Evolutionary conservation across 2,113 vertebrate genomes (phyloP).

Genomic region (Rhombomys opimus): DNA sequence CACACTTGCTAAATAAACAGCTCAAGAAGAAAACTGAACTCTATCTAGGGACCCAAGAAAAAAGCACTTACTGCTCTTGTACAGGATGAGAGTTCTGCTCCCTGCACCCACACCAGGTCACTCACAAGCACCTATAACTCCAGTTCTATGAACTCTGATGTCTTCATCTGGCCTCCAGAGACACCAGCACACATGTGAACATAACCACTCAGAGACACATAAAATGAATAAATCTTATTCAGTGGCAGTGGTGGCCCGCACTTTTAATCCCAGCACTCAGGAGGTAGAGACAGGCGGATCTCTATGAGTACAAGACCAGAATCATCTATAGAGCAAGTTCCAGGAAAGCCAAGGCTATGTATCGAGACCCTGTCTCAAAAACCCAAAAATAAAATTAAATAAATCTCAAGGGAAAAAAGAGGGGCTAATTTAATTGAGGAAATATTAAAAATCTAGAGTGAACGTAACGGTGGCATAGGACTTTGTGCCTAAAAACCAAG

Average conservation of each 20-base stretch:
- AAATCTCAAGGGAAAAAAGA: background rate
- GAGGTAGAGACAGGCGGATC: no score
- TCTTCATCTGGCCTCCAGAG: background rate
- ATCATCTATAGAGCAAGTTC: no score
- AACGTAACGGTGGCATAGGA: background rate
- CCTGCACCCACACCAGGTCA: background rate
- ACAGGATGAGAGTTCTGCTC: background rate
- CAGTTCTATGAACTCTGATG: background rate
- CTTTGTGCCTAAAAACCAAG: background rate
- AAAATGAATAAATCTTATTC: no score
- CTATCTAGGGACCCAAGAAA: background rate
- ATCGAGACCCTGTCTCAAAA: no score
- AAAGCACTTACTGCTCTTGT: background rate
- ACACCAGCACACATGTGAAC: background rate
- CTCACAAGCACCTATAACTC: background rate
- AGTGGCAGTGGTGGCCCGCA: no score
- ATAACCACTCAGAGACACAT: background rate
- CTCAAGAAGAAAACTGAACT: background rate
- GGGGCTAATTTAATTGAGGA: background rate
- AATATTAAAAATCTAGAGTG: background rate
- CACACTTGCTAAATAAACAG: background rate
- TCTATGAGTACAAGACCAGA: no score
- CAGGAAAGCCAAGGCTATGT: no score
- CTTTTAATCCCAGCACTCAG: no score
- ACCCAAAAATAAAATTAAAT: background rate